Percentiles rank a stretch among this genome's conserved stretches.
Evolutionary conservation across 2,888 invertebrate species (phyloP).

Genomic region (Cryptocephalus primarius): DNA sequence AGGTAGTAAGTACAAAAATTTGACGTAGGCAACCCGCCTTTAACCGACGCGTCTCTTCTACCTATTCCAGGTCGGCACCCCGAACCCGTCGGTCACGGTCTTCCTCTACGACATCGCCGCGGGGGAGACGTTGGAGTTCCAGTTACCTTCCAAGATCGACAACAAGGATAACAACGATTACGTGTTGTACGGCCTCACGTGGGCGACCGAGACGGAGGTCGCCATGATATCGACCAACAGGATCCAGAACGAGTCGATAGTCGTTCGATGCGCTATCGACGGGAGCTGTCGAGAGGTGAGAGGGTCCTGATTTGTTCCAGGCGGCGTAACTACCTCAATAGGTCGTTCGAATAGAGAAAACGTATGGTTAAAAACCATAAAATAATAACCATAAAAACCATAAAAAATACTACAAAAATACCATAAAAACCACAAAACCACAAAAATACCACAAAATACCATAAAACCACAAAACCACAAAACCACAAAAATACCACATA

Average conservation of each 20-base stretch:
- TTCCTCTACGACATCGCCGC: conserved; percentile 47
- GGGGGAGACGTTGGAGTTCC: conserved; percentile 8
- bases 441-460: too few relatives aligned
- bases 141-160: conserved; percentile 32
- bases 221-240: conserved; percentile 76
- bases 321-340: too few relatives aligned
- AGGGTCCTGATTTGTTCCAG: too few relatives aligned
- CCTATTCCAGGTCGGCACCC: conserved; percentile 51
- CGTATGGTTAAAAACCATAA: too few relatives aligned
- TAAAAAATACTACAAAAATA: too few relatives aligned
- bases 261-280: conserved; percentile 16
- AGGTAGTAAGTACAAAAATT: too few relatives aligned
- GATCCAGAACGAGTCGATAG: conserved; percentile 54
- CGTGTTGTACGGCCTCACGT: conserved; percentile 58
- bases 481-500: too few relatives aligned
- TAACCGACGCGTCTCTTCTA: conserved; percentile 30
- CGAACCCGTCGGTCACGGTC: conserved; percentile 61
- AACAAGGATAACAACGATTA: conserved; percentile 50
- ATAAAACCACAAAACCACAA: too few relatives aligned
- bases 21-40: not conserved
- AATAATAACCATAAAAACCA: too few relatives aligned
- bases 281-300: conserved; percentile 16
- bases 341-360: too few relatives aligned
- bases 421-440: too few relatives aligned
- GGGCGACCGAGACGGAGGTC: conserved; percentile 58